Base-by-base conservation (phyloP, 2,113 vertebrate species). In the Gasterosteus aculeatus region DNA sequence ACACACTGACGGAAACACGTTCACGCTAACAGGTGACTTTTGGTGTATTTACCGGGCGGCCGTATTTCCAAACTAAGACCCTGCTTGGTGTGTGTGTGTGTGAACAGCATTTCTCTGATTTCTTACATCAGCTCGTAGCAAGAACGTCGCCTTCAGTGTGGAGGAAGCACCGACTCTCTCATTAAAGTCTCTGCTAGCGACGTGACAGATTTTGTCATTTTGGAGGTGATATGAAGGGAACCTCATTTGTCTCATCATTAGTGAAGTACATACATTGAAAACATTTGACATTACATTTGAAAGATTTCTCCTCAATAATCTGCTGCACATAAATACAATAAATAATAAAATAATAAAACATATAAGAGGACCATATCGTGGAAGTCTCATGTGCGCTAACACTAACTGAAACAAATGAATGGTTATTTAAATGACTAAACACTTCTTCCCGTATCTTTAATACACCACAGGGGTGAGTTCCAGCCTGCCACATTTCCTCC, bases 401-500 rank as follows among this genome's bases (percentile, higher is more conserved):
- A 26, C 33, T 35, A 35, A 35, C 33, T 35, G 33, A 35, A 35
- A 35, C 33, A 35, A 35, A 35, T 3, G 11, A 9, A 35, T 7
- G 33, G 29, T 35, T 66, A 6, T 49, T 49, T 57, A 57, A 57
- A 33, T 29, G 22, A 56, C n/a, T 26, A 26, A 26, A 26, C 22
- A 26, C 22, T 26, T 26, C 22, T 26, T 10, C 14, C 42, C 1
- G 2, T 73, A 35, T 51, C 46, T 66, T 9, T 16, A 19, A 47
- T 3, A 7, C 63, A 5, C 46, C 0, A 12, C 29, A 7, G 4
- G 8, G 67, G 44, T 16, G 53, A 54, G 38, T 14, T 65, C 54
- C 33, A 53, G 54, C 15, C 57, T 38, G 41, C 58, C 75, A 67
- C 49, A 3, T 72, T 77, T 78, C 49, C 35, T 69, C 54, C 44